Evolutionary conservation across 1,140 invertebrate genomes (phyloP).

Genomic region (Hycleus cichorii): DNA sequence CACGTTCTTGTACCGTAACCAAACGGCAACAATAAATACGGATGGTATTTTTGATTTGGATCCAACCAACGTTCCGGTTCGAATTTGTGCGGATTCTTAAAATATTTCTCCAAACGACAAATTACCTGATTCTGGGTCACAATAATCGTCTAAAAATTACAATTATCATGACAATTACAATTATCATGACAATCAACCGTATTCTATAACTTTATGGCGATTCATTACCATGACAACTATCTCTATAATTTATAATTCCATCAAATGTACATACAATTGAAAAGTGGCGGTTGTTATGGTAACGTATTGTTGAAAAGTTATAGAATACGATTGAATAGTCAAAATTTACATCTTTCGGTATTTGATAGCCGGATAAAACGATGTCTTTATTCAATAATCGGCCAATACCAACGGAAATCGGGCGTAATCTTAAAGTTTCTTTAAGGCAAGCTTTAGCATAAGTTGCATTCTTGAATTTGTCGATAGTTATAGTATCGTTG

Average conservation of each 20-base stretch:
- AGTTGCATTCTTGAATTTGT: slow-evolving; percentile 53
- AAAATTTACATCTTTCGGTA: slow-evolving; percentile 53
- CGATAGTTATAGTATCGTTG: slow-evolving; percentile 48
- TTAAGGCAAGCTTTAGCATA: slow-evolving; percentile 77
- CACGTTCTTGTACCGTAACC: slow-evolving; percentile 83
- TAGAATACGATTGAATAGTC: too few relatives aligned
- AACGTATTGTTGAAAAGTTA: too few relatives aligned
- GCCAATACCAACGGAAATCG: slow-evolving; percentile 73
- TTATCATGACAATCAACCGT: too few relatives aligned
- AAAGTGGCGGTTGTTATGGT: too few relatives aligned
- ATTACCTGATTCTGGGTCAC: slow-evolving; percentile 82
- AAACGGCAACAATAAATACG: slow-evolving; percentile 78
- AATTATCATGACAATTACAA: too few relatives aligned
- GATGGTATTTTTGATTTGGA: slow-evolving; percentile 53
- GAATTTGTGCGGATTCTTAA: slow-evolving; percentile 59
- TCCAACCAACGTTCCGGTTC: slow-evolving; percentile 72
- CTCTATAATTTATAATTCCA: too few relatives aligned
- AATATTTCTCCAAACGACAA: slow-evolving; percentile 63
- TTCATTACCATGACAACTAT: slow-evolving; percentile 48
- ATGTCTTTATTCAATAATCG: slow-evolving; percentile 68
- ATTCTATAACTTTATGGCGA: too few relatives aligned
- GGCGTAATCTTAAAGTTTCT: slow-evolving; percentile 76
- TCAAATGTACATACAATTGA: too few relatives aligned
- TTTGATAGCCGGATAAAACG: slow-evolving; percentile 70
- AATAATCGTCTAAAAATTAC: slow-evolving; percentile 69